Percentiles rank a stretch among this genome's conserved stretches.
Evolutionary conservation across 1,140 invertebrate genomes (phyloP).

Genomic region (Leptinotarsa texana): DNA sequence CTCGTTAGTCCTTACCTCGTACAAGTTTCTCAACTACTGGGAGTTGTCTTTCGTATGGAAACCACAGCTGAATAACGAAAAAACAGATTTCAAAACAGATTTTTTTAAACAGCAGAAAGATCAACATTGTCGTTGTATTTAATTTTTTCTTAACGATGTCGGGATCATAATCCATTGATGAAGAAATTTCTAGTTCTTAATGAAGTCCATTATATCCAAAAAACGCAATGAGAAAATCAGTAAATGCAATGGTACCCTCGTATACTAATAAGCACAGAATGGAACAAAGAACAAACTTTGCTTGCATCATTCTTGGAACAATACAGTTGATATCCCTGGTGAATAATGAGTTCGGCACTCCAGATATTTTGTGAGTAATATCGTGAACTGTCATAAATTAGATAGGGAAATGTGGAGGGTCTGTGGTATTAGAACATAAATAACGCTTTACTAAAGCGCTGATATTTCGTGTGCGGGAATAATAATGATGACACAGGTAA

Average conservation of each 20-base stretch:
- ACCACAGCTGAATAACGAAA: no score
- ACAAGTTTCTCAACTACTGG: no score
- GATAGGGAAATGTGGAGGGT: slow-evolving; percentile 7
- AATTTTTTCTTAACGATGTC: no score
- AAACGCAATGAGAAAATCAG: neutral
- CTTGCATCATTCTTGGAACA: slow-evolving; percentile 18
- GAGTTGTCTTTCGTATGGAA: no score
- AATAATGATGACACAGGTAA: slow-evolving; percentile 40
- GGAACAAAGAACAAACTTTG: slow-evolving; percentile 22
- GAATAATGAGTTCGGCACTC: slow-evolving; percentile 33
- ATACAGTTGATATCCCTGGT: slow-evolving; percentile 17
- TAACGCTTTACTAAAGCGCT: slow-evolving; percentile 44
- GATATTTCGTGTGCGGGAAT: slow-evolving; percentile 36
- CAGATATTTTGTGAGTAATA: slow-evolving; percentile 30
- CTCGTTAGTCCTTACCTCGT: no score
- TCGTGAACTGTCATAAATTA: slow-evolving; percentile 42
- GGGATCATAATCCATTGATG: no score
- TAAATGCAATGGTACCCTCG: neutral
- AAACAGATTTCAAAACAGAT: no score
- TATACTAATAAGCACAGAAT: neutral
- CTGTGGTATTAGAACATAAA: slow-evolving; percentile 44
- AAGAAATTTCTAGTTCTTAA: no score
- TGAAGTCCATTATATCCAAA: neutral
- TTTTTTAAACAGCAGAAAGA: no score
- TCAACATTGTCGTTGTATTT: no score